Evolutionary conservation across 2,888 invertebrate genomes (phyloP).

Genomic region (Drosophila paranaensis): DNA sequence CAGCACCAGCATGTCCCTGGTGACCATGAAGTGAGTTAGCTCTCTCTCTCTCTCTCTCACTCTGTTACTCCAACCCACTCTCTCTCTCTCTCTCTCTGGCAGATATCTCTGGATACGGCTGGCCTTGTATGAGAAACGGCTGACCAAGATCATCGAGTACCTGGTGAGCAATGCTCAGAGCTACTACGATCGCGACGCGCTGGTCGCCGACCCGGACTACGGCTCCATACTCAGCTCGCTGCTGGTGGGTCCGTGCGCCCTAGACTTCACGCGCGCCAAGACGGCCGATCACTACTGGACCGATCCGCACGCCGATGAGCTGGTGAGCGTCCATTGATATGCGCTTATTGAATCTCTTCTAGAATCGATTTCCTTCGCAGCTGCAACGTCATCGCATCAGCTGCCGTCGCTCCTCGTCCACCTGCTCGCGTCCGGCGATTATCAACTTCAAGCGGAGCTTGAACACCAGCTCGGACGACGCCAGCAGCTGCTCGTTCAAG

Average conservation of each 20-base stretch:
- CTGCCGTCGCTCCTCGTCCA: conserved; percentile 91
- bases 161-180: conserved; percentile 92
- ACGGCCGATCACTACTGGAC: conserved; percentile 96
- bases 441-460: conserved; percentile 90
- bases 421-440: conserved; percentile 89
- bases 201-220: conserved; percentile 95
- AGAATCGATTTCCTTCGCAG: conserved; percentile 62
- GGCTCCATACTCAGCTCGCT: conserved; percentile 96
- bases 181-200: conserved; percentile 95
- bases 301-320: conserved; percentile 97
- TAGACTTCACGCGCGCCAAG: conserved; percentile 95
- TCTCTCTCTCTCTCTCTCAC: conserved; percentile 11
- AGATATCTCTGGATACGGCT: conserved; percentile 96
- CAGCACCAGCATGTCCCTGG: conserved; percentile 80
- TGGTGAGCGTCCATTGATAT: conserved; percentile 85
- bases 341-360: background rate
- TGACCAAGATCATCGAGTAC: conserved; percentile 95
- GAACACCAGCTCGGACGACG: conserved; percentile 92
- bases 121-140: conserved; percentile 94
- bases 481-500: conserved; percentile 83
- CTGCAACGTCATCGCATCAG: conserved; percentile 90
- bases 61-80: too few species aligned
- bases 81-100: conserved; percentile 13
- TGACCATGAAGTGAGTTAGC: conserved; percentile 85
- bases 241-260: conserved; percentile 96